phyloP scores from a whole-genome alignment of 2,113 vertebrate species.

The Cricetomys ansorgei region DNA sequence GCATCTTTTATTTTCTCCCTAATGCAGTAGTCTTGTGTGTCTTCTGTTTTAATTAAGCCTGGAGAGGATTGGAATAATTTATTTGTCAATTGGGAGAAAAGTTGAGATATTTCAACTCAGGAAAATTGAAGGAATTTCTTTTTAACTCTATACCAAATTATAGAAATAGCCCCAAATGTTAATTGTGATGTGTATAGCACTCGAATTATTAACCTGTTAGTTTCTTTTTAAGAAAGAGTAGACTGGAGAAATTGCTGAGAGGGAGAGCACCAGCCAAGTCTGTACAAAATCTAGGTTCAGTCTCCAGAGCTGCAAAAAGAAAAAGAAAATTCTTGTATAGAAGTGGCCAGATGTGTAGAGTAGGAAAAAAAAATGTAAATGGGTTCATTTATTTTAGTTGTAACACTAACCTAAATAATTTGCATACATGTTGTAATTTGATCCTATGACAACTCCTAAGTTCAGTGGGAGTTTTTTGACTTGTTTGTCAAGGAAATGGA shows the following conservation, averaged over 20 bases:
- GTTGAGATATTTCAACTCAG: neutral
- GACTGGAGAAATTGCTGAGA: neutral
- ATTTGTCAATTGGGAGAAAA: neutral
- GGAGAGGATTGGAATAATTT: neutral
- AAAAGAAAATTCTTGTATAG: neutral
- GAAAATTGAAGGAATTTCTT: neutral
- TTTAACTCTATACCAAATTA: neutral
- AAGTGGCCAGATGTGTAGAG: neutral
- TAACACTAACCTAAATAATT: neutral
- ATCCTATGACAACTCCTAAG: neutral
- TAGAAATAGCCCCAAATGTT: neutral
- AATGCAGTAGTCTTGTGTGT: neutral
- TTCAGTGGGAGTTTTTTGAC: neutral
- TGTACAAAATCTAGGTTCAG: neutral
- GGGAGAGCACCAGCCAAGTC: neutral
- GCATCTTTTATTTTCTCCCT: neutral
- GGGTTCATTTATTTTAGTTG: conserved; percentile 6
- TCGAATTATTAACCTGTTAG: neutral
- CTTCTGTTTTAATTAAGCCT: conserved; percentile 15
- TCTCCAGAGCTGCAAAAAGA: neutral
- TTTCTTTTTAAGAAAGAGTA: neutral
- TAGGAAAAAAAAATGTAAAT: neutral
- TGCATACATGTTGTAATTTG: neutral
- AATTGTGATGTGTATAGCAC: neutral
- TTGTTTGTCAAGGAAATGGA: neutral